Base-by-base conservation (phyloP, 1,140 invertebrate species). In the Yoshiicerus persimilis region DNA sequence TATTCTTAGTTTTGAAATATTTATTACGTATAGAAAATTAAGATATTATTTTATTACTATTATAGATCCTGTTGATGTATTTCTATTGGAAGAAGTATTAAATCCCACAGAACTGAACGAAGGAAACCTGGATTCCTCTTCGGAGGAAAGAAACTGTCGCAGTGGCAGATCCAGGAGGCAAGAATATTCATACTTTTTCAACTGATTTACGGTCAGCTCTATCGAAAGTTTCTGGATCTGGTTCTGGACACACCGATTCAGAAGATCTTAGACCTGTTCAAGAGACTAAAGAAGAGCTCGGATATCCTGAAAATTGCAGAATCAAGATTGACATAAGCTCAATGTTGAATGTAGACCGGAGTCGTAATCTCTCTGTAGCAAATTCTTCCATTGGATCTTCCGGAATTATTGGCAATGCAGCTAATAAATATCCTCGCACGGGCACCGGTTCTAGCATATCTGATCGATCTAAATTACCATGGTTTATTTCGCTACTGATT, bases 401-500 rank as follows among this genome's bases (percentile, higher is more conserved):
- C 10, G 75, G 34, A 80, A 36, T 80, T 80, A 32, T n/a, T 27
- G 56, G 38, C 47, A 88, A 70, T 25, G 23, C 80, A 10, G 39
- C 25, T 70, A 41, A 20, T 6, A 87, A 87, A 34, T 87, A 87
- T 56, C 77, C 36, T 41, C 32, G 86, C 2, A 64, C 34, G 2
- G 70, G 70, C 9, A n/a, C 86, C 30, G 34, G 34, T 30, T 87
- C 39, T 0, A 38, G 30, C 20, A 36, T 86, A n/a, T 30, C 84
- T n/a, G 86, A 75, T 25, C 86, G 36, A 3, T 56, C 86, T 3
- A 87, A 87, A 80, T 80, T 87, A 32, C 62, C 66, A 8, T 88
- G 87, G 89, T 88, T 89, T 34, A 87, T 87, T 64, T 41, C 36
- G 1, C 38, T 89, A 4, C 39, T 89, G 4, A 16, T 88, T 3